These are phyloP conservation scores for Nycteola revayana DNA, from an alignment of 2,888 invertebrate species.

Conservation along the genomic window DNA sequence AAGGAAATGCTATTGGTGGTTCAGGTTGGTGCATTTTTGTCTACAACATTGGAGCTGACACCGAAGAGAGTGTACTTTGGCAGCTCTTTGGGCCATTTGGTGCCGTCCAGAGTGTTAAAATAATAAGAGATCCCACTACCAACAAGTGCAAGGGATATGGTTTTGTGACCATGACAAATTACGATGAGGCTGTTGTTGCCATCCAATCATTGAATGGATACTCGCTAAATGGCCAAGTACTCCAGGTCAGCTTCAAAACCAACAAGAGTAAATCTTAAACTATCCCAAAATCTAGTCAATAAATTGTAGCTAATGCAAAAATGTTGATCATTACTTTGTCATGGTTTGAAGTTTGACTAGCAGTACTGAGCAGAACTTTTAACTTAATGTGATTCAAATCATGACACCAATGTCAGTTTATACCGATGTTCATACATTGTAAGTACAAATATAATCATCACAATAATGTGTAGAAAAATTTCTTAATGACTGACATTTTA, in stretches of 20 bases:
- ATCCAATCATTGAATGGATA: constrained; percentile 98
- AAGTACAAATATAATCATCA: constrained; percentile 56
- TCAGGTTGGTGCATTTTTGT: constrained; percentile 97
- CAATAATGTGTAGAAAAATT: constrained; percentile 29
- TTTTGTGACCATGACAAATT: constrained; percentile 99
- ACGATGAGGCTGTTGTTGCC: constrained; percentile 97
- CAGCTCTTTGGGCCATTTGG: constrained; percentile 98
- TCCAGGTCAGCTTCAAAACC: constrained; percentile 99
- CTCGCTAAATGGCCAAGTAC: constrained; percentile 95
- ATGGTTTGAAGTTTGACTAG: constrained; percentile 69
- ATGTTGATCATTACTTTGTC: constrained; percentile 79
- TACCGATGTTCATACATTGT: constrained; percentile 39
- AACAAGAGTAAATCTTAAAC: constrained; percentile 90
- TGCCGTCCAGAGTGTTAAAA: constrained; percentile 98
- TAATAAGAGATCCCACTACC: constrained; percentile 96
- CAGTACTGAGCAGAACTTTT: constrained; percentile 50
- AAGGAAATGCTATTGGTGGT: constrained; percentile 92
- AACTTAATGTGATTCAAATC: constrained; percentile 56
- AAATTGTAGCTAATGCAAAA: constrained; percentile 80
- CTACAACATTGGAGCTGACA: constrained; percentile 95
- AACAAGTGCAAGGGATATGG: constrained; percentile 99
- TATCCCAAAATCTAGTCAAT: constrained; percentile 75
- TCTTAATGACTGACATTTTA: constrained; percentile 33
- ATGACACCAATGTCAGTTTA: constrained; percentile 53
- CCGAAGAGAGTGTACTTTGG: constrained; percentile 95